Evolutionary conservation across 2,797 vertebrate species (phyloP), one percentile per base, ranked within the genome.

Genomic region (Danio kyathit): DNA sequence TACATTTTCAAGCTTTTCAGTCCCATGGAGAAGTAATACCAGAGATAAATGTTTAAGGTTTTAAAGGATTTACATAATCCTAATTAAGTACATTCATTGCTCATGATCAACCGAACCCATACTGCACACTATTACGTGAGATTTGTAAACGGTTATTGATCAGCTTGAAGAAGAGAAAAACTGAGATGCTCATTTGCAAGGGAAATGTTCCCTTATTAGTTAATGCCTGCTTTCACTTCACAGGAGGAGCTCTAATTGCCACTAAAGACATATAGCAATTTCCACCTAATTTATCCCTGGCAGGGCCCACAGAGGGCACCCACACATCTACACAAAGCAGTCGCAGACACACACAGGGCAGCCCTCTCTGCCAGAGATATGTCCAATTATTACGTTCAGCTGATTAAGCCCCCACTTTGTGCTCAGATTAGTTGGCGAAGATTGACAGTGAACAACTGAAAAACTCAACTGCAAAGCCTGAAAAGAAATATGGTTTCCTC

Each of bases 171-270:
- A 56, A 63, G 61, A 11, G 52, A 79, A 71, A 73, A 83, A 51
- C 46, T 29, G 66, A 49, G 72, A 59, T 79, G 80, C 82, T 89
- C 82, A 90, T 91, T 92, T 93, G 84, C 85, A 88, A 86, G 76
- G 85, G 86, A 89, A 91, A 90, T 88, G 56, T 85, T 85, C 75
- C 77, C 81, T 89, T 87, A 90, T 91, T 89, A 89, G 85, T 83
- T 89, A 89, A 92, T 84, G 82, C 88, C 83, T 88, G 76, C 81
- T 82, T 87, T 81, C 59, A 81, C 84, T 57, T 90, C 81, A 88
- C 84, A 88, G 87, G 89, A 87, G 79, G 78, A 80, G 63, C 66
- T 72, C 70, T 92, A 91, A 93, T 92, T 92, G 86, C 86, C 86
- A 86, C 84, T 81, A 84, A 88, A 89, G 85, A 91, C 82, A 83